Evolutionary conservation across 2,888 invertebrate species (phyloP).

Genomic region (Dromius quadrimaculatus): DNA sequence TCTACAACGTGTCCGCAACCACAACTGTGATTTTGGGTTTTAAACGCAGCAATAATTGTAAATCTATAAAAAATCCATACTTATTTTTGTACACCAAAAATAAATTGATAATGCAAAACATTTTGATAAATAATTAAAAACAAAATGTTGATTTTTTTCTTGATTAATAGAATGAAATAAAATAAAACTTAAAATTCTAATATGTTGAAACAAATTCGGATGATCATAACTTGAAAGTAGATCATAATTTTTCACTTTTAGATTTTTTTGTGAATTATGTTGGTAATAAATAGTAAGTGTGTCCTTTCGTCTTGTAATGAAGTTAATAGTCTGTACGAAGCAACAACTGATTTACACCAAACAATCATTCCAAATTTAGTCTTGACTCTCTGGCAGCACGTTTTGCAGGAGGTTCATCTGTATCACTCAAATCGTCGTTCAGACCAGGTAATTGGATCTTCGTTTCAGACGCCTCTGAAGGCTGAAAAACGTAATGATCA

Average conservation of each 20-base stretch:
- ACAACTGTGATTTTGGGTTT: constrained; percentile 9
- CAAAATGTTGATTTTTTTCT: too few species aligned
- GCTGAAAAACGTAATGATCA: constrained; percentile 67
- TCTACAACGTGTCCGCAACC: constrained; percentile 34
- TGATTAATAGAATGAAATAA: constrained; percentile 14
- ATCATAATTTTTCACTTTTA: too few species aligned
- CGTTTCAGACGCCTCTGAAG: constrained; percentile 84
- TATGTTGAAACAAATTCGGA: constrained; percentile 12
- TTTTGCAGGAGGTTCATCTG: constrained; percentile 66
- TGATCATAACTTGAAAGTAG: too few species aligned
- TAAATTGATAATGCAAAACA: background rate
- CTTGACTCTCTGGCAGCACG: constrained; percentile 55
- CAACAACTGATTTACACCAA: constrained; percentile 14
- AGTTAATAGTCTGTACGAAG: background rate
- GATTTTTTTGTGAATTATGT: too few species aligned
- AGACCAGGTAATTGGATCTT: constrained; percentile 81
- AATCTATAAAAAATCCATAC: constrained; percentile 9
- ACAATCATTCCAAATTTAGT: constrained; percentile 43
- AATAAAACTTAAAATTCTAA: constrained; percentile 18
- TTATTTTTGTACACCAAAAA: constrained; percentile 30
- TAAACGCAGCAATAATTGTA: constrained; percentile 18
- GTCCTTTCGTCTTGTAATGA: background rate
- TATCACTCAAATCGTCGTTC: constrained; percentile 67
- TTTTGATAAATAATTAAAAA: background rate
- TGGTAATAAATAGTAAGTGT: background rate